phyloP scores from a whole-genome alignment of 2,113 vertebrate species.

The Halichoerus grypus region DNA sequence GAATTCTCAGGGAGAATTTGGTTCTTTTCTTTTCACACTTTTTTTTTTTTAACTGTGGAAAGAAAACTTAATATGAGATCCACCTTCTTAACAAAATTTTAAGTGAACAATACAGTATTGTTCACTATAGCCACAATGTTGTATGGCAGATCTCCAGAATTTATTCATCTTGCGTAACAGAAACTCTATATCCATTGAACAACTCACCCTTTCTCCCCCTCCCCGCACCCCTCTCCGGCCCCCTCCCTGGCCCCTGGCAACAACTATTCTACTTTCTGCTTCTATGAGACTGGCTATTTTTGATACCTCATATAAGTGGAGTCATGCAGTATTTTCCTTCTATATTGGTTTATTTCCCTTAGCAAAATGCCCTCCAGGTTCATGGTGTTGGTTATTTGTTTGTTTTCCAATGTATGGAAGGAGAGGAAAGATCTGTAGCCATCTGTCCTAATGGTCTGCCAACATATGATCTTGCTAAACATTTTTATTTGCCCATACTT shows the following conservation, averaged over 20 bases:
- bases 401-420: not conserved
- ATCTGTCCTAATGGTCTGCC: not conserved
- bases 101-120: not conserved
- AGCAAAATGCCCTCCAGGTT: not conserved
- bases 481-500: not conserved
- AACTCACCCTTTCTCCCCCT: too few species aligned
- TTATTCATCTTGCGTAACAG: not conserved
- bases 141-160: not conserved
- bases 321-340: not conserved
- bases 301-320: not conserved
- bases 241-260: not conserved
- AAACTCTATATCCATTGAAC: not conserved
- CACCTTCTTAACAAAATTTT: not conserved
- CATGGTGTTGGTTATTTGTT: not conserved
- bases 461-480: not conserved
- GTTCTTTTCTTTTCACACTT: not conserved
- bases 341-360: not conserved
- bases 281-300: not conserved
- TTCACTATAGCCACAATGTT: not conserved
- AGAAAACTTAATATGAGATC: not conserved
- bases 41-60: not conserved
- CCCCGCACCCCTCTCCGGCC: accelerated
- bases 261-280: not conserved
- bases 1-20: not conserved
- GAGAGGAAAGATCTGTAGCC: not conserved